Conservation (phyloP, 2,113 vertebrate genomes). For the Phrynosoma platyrhinos region DNA sequence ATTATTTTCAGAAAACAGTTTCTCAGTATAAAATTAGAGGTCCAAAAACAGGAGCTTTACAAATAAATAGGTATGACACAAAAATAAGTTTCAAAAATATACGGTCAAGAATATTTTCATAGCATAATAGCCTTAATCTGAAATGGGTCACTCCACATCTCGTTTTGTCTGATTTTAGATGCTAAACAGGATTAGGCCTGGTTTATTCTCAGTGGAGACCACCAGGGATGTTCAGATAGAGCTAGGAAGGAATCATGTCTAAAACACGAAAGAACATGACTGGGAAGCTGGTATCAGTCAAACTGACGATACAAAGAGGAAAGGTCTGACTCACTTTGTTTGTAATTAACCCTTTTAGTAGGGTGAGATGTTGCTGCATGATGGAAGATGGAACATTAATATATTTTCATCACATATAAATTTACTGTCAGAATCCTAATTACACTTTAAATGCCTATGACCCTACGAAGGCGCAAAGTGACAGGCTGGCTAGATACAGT, state of each 20-base stretch:
- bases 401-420: background rate
- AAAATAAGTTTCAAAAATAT: background rate
- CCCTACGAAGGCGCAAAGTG: background rate
- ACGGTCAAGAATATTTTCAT: background rate
- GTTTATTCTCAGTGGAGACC: too few relatives aligned
- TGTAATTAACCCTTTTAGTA: background rate
- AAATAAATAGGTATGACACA: background rate
- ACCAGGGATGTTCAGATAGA: too few relatives aligned
- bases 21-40: background rate
- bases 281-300: too few relatives aligned
- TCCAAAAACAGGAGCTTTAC: background rate
- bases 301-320: too few relatives aligned
- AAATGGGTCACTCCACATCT: background rate
- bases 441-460: background rate
- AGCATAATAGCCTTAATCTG: background rate
- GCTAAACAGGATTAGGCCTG: too few relatives aligned
- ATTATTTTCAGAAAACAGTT: background rate
- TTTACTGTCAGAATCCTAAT: background rate
- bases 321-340: too few relatives aligned
- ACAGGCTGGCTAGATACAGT: background rate
- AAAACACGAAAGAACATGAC: too few relatives aligned
- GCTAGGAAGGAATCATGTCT: too few relatives aligned
- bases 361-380: background rate
- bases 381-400: background rate
- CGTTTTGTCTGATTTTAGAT: too few relatives aligned